Evolutionary conservation across 2,797 vertebrate species (phyloP), one percentile per base, ranked within the genome.

Genomic region (Varecia variegata): DNA sequence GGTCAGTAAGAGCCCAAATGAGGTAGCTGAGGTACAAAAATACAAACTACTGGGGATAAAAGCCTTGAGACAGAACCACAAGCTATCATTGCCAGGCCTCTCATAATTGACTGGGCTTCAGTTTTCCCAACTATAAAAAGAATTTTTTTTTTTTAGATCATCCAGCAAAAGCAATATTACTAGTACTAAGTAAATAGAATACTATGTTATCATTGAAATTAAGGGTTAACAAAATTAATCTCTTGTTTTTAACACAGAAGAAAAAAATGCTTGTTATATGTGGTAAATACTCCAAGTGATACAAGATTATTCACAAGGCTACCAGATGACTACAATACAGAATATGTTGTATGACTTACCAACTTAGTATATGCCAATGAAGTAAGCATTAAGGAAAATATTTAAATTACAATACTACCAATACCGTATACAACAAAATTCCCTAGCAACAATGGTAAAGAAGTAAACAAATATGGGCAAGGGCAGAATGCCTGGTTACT

Each of bases 171-270:
- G 43, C 3, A 68, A 40, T 92, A 6, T 95, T 86, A 87, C 70
- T 43, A 65, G 14, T 38, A 95, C 27, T 54, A 93, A 56, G 27
- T 93, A 88, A 85, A 79, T 15, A 77, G 27, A n/a, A 81, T 70
- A 89, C 21, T 79, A 13, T 81, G 79, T 35, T 80, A 88, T 95
- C 87, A 71, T 10, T 95, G 50, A 91, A 91, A 96, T 62, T 54
- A 92, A 88, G 17, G 7, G n/a, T 94, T 94, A 95, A 85, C 56
- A 91, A 67, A 94, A 96, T 70, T 73, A 81, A 93, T 32, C 43
- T 65, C 35, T 8, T 80, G 11, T 90, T 87, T 90, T 92, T 35
- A 67, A 56, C 47, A 93, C 14, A 79, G 54, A 56, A 89, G 45
- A 32, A 40, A 60, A 68, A 67, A 73, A 70, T 5, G n/a, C 50